Base-by-base conservation (phyloP, 2,888 invertebrate genomes). In the Macaria notata region DNA sequence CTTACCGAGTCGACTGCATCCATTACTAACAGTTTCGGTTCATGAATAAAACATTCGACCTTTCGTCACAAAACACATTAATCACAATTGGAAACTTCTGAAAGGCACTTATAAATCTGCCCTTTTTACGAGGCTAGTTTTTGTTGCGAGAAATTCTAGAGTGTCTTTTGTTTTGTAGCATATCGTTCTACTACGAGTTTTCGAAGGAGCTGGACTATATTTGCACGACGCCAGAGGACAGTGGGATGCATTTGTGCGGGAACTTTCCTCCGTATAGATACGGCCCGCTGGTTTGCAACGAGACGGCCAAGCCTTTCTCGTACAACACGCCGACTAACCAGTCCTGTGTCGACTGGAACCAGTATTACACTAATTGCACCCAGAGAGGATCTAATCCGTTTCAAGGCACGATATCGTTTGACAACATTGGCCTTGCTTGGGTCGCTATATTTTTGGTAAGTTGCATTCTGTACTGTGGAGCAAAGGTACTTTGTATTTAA, bases 351-450 rank as follows among this genome's bases (percentile, higher is more conserved):
- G 97, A 99, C 92, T 99, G 99, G 99, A 98, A 99, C 92, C 95
- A 97, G 88, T 99, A 99, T 91, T 99, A 99, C 86, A 98, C 97
- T 51, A 95, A 96, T 76, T 99, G 99, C 89, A 95, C 95, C 62
- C 96, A 98, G 64, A 95, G 97, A 69, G 98, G 97, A 54, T 94
- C 96, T 75, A 99, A 99, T 92, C 99, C 99, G 9, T 99, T 99
- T 87, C 98, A 98, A 90, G 99, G 99, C 62, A 98, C 99, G 57
- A 99, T 99, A 78, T 98, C 98, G 43, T 99, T 99, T 87, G 99
- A 99, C 92, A 99, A 99, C 90, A 99, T 99, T 76, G 99, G 99
- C 66, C 95, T 99, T 75, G 99, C 99, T 31, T 99, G 99, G 99
- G 99, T 99, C 65, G 99, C 99, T 69, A 99, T 99, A 88, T 99